Percentiles rank a stretch among this genome's conserved stretches.
Conservation (phyloP, 2,888 invertebrate genomes). For the Drosophila robusta region DNA sequence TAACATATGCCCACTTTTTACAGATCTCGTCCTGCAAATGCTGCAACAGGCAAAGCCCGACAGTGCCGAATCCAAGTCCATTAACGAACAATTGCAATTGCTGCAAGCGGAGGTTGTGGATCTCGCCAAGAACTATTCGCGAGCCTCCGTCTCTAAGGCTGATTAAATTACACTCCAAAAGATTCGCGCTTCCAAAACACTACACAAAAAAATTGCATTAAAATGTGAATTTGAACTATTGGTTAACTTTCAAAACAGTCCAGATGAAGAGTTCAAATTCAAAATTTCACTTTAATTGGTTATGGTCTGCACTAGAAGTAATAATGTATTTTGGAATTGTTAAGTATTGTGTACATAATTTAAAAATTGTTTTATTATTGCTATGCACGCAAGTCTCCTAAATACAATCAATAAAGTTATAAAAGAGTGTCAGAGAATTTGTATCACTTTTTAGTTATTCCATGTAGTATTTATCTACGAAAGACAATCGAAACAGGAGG, state of each 20-base stretch:
- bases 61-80: constrained; percentile 86
- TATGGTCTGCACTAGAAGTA: constrained; percentile 40
- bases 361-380: constrained; percentile 58
- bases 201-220: not conserved
- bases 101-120: constrained; percentile 74
- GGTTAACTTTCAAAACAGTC: not conserved
- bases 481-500: constrained; percentile 19
- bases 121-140: constrained; percentile 78
- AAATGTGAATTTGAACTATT: not conserved
- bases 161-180: constrained; percentile 56
- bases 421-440: constrained; percentile 37
- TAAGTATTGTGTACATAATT: constrained; percentile 52
- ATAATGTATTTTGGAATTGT: constrained; percentile 39
- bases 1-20: constrained; percentile 26
- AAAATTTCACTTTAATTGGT: constrained; percentile 42
- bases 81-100: constrained; percentile 83
- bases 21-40: constrained; percentile 89
- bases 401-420: constrained; percentile 57
- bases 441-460: constrained; percentile 55
- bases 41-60: constrained; percentile 87
- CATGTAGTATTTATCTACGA: constrained; percentile 7
- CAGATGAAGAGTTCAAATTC: constrained; percentile 4
- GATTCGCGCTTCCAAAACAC: constrained; percentile 1
- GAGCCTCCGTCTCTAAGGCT: constrained; percentile 78
- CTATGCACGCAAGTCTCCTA: constrained; percentile 58